A percentile compares a stretch with the other conserved stretches of the same genome.
phyloP scores from a whole-genome alignment of 2,797 vertebrate genomes.

The Neosilurus mollespiculum region DNA sequence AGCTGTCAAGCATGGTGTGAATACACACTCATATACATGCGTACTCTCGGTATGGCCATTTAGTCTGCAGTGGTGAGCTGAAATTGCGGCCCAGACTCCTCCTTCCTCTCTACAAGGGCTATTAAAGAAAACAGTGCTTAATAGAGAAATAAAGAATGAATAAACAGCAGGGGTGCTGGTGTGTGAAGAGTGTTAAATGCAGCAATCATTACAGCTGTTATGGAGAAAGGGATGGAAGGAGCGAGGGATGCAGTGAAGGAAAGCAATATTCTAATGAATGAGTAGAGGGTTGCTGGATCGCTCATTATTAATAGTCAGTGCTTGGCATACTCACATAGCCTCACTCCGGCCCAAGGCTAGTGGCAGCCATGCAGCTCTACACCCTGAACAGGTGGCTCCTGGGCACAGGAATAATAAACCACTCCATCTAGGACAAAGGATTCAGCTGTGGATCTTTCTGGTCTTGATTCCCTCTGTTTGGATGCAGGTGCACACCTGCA shows the following conservation, averaged over 20 bases:
- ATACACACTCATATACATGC: conserved; percentile 15
- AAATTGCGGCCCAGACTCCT: conserved; percentile 31
- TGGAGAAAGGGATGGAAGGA: conserved; percentile 63
- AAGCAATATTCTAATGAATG: conserved; percentile 60
- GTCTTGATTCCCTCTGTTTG: conserved; percentile 20
- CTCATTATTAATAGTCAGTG: conserved; percentile 57
- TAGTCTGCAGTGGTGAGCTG: conserved; percentile 13
- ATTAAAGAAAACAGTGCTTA: conserved; percentile 62
- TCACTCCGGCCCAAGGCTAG: conserved; percentile 21
- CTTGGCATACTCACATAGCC: conserved; percentile 28
- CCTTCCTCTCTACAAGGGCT: conserved; percentile 62
- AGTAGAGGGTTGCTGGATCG: conserved; percentile 52
- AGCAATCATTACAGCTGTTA: conserved; percentile 72
- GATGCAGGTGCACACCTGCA: conserved; percentile 28
- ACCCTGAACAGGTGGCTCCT: conserved; percentile 46
- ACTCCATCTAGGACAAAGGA: conserved; percentile 34
- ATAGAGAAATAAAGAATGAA: conserved; percentile 59
- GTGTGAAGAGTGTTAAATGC: conserved; percentile 69
- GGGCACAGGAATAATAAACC: conserved; percentile 38
- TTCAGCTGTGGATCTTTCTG: conserved; percentile 43
- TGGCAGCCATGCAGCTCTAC: conserved; percentile 18
- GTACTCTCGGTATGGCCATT: not conserved
- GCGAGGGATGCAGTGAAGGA: conserved; percentile 57
- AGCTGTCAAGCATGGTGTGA: conserved; percentile 45
- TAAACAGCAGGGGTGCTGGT: conserved; percentile 61